Base-by-base conservation (phyloP, 2,888 invertebrate species). In the Tetropium fuscum region DNA sequence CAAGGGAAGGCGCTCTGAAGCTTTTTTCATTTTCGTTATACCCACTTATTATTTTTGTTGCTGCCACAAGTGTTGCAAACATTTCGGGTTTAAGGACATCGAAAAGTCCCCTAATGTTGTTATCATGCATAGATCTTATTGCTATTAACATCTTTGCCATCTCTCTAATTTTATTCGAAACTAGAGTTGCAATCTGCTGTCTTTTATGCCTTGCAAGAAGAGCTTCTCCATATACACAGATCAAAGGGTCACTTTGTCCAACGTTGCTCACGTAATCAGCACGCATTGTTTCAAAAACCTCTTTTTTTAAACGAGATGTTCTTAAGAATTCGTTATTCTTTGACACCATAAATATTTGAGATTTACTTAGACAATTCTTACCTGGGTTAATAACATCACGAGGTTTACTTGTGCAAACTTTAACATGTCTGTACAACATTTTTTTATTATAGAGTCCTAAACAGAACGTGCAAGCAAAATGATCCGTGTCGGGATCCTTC, bases 151-250 rank as follows among this genome's bases (percentile, higher is more conserved):
- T 20, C 36, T 69, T 53, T 7, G 55, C 58, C 38, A 69, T 54
- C 65, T 70, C 70, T 43, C 69, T 57, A 38, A 71, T 68, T 63
- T 68, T 70, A 34, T 63, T 65, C 0, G 70, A 69, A 1, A 62
- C 45, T 0, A 66, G 53, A 27, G 11, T 55, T 2, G 38, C 34
- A n/a, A 66, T 67, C 49, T 70, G 68, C 34, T 67, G 48, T 19
- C 70, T 61, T 60, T 67, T 71, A 48, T 71, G 69, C 44, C 66
- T 66, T 5, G 25, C 10, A 13, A 68, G 27, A 13, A 55, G 44
- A n/a, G 40, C 16, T 49, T 71, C 68, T n/a, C 65, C 68, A 51
- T 61, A 71, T 32, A 65, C 36, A 32, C 66, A 66, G 20, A 71
- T 66, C 11, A 70, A 32, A 27, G 27, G 27, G n/a, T 27, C 27